Evolutionary conservation across 2,113 vertebrate species (phyloP), one percentile per base, ranked within the genome.

Genomic region (Crotophaga sulcirostris): DNA sequence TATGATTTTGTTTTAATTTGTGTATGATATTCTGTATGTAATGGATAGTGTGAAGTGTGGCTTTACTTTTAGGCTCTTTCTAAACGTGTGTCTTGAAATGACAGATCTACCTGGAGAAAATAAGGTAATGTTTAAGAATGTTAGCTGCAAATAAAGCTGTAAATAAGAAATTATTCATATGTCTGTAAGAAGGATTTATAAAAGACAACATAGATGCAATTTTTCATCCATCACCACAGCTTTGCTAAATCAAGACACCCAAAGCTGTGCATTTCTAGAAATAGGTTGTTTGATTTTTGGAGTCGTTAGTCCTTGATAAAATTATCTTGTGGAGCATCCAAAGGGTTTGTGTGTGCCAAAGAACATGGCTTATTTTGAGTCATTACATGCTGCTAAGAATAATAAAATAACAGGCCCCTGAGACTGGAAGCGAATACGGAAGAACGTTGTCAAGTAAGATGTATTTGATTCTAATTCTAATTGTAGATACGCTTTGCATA

Each of bases 1-100:
- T 3, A 6, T 55, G 24, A 4, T 66, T 79, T 79, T 36, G 2
- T 12, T 84, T 74, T 40, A 67, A 33, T 24, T 60, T 51, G 5
- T 72, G 8, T 44, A 2, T 68, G 51, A 29, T 62, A 44, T 15
- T 68, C 26, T 68, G 3, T 44, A 11, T 47, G 38, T 44, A 56
- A 25, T 18, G 60, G 21, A 36, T 58, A 12, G 64, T 42, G 9
- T 63, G 34, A 42, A 23, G 24, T 25, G 33, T 77, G 12, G 13
- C 55, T 51, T 77, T 74, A 49, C 24, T 70, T 94, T 70, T 70
- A 87, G 45, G 9, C 23, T 77, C 73, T 85, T 11, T n/a, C 18
- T 44, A 49, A 28, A 51, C 0, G 0, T 24, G 2, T 62, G 3
- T 36, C 56, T 80, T 70, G 58, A n/a, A 58, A 51, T 69, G 23